Conservation (phyloP, 2,888 invertebrate species). For the Timema cristinae region DNA sequence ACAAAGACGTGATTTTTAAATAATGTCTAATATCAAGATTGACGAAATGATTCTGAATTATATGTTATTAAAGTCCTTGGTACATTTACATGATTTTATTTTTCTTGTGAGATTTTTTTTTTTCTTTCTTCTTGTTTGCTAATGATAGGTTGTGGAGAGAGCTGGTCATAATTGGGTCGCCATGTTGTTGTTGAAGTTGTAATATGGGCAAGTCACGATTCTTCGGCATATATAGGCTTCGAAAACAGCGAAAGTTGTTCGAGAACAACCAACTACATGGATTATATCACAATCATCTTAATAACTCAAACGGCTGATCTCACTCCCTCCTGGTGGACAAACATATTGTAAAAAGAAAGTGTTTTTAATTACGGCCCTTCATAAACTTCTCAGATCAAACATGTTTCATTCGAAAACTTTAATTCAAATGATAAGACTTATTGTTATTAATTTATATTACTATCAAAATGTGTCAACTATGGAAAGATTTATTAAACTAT, state of each 20-base stretch:
- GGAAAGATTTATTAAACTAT: no score
- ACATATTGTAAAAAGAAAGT: no score
- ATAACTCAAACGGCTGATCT: not conserved
- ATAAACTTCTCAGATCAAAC: no score
- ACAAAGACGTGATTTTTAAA: conserved; percentile 24
- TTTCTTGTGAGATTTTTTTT: conserved; percentile 20
- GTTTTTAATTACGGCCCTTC: no score
- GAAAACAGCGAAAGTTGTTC: no score
- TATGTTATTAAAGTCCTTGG: conserved; percentile 28
- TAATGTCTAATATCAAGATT: conserved; percentile 27
- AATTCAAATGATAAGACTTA: no score
- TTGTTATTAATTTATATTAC: no score
- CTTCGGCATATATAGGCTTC: not conserved
- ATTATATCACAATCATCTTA: conserved; percentile 18
- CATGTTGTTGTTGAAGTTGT: conserved; percentile 18
- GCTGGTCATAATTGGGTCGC: conserved; percentile 26
- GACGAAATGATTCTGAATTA: conserved; percentile 27
- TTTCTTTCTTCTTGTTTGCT: conserved; percentile 19
- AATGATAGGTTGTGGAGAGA: conserved; percentile 26
- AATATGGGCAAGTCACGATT: conserved; percentile 25
- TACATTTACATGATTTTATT: conserved; percentile 28
- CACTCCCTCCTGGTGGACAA: no score
- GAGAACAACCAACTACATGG: not conserved
- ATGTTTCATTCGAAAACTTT: no score
- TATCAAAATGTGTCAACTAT: no score